These are phyloP conservation scores for Argya squamiceps DNA, from an alignment of 2,797 vertebrate species.

Conservation along the genomic window DNA sequence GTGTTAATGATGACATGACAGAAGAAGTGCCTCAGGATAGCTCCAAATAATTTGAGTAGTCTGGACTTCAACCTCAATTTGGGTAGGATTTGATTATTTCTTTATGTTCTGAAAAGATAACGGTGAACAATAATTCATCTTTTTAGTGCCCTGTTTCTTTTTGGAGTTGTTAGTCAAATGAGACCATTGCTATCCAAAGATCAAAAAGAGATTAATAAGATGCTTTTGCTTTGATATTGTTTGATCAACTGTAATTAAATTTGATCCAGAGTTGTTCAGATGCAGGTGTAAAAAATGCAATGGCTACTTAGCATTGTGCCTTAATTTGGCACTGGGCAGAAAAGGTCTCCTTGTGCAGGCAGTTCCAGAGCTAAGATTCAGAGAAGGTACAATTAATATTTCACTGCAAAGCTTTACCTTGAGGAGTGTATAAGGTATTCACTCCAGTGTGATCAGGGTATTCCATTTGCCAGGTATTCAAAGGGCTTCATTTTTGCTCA, in stretches of 20 bases:
- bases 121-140: background rate
- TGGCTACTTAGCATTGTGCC: background rate
- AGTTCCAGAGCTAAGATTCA: background rate
- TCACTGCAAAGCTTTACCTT: no score
- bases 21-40: conserved; percentile 3
- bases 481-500: background rate
- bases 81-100: background rate
- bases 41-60: background rate
- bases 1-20: background rate
- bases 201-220: background rate
- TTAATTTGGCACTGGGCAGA: background rate
- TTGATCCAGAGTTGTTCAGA: background rate
- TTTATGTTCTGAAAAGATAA: background rate
- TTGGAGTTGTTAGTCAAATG: background rate
- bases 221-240: background rate
- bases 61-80: background rate
- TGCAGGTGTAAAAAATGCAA: background rate
- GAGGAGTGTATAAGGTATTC: no score
- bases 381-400: no score
- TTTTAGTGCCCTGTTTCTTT: background rate
- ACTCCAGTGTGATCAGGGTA: no score
- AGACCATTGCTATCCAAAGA: background rate
- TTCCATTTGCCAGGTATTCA: background rate
- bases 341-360: background rate
- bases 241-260: background rate